Conservation (phyloP, 1,140 invertebrate genomes). For the Brachionus asplanchnoidis region DNA sequence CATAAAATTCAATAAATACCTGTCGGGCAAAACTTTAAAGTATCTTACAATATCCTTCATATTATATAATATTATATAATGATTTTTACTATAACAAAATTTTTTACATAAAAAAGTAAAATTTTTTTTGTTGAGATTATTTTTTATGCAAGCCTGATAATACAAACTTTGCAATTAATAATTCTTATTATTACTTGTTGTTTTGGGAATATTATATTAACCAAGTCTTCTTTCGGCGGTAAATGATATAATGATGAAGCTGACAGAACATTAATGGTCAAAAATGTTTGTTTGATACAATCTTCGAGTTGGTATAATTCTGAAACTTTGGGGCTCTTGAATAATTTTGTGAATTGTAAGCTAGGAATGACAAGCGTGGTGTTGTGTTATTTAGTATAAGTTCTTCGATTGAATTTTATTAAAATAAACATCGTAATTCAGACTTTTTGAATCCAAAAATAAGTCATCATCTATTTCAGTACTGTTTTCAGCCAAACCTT, state of each 20-base stretch:
- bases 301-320: background rate
- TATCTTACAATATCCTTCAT: too few species aligned
- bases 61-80: too few species aligned
- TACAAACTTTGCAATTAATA: too few species aligned
- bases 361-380: background rate
- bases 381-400: background rate
- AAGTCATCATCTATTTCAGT: background rate
- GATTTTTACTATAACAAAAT: background rate
- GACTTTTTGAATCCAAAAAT: background rate
- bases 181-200: background rate
- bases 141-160: background rate
- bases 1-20: too few species aligned
- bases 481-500: background rate
- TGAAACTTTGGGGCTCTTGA: background rate
- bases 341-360: background rate
- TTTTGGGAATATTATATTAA: background rate
- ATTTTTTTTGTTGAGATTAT: too few species aligned
- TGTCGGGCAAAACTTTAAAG: too few species aligned
- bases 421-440: background rate
- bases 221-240: background rate
- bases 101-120: too few species aligned
- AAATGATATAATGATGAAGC: background rate
- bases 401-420: background rate
- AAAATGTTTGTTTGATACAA: background rate
- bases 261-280: background rate